Base-by-base conservation (phyloP, 2,888 invertebrate genomes). In the Apomyelois bistriatella region DNA sequence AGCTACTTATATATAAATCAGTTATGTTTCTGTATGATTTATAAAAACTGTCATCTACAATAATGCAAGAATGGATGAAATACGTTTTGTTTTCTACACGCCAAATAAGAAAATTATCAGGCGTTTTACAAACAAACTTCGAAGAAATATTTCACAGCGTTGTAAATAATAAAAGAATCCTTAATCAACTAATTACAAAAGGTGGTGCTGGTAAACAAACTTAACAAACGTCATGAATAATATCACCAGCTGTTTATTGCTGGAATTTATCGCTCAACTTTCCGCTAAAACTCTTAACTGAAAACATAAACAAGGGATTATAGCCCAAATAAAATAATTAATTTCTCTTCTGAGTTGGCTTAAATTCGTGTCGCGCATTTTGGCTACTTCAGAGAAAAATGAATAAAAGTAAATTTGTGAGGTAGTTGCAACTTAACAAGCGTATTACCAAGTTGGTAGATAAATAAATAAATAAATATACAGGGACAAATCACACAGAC, bases 211-310 rank as follows among this genome's bases (percentile, higher is more conserved):
- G 81, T 79, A 82, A 83, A 79, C 79, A 83, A 86, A 85, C 79
- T 83, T 76, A 76, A 79, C 77, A 79, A 79, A 74, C 74, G 75
- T 79, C 77, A 81, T 85, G 82, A 85, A 86, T 85, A 83, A 85
- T 82, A 83, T 83, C 82, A 79, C 79, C 82, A 73, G 79, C 82
- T 85, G 85, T 79, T 85, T 79, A 85, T 83, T 82, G 82, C 79
- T 69, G 59, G 64, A 83, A 85, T 86, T 85, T 86, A 86, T 82
- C 68, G 79, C 61, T 60, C 65, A 85, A 85, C 79, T 85, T 85
- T 78, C 71, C 65, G 73, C 73, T 73, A 74, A 78, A 85, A 85
- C 80, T 85, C 78, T 77, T 77, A 82, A 83, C 79, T 78, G 80
- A 79, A 81, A 77, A 67, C 83, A 72, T 84, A 82, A 85, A 83